phyloP scores from a whole-genome alignment of 64 coral and sea anemone genomes.

The Hydrozoanthus tunicans region DNA sequence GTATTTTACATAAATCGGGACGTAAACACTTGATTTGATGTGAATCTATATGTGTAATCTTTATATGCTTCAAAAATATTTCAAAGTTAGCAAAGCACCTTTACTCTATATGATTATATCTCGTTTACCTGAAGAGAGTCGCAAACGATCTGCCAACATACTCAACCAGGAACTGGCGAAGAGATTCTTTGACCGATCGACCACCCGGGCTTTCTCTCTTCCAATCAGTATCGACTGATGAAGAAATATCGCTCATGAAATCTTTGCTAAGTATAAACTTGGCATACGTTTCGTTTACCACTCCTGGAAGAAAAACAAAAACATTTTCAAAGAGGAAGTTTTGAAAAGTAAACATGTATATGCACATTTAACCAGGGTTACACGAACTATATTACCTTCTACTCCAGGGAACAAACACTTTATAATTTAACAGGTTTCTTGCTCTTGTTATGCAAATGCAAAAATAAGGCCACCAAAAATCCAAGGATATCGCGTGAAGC shows the following conservation, averaged over 20 bases:
- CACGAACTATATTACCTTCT: not conserved
- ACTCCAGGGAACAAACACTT: not conserved
- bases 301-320: not conserved
- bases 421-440: not conserved
- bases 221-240: constrained; percentile 21
- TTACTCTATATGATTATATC: no score
- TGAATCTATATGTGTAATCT: no score
- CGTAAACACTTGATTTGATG: no score
- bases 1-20: no score
- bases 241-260: constrained; percentile 15
- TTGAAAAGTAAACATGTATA: no score
- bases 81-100: not conserved
- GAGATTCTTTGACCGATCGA: constrained; percentile 2
- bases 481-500: no score
- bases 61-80: no score
- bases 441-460: no score
- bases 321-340: no score
- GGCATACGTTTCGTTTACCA: constrained; percentile 33
- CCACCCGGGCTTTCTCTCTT: not conserved
- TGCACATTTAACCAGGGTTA: not conserved
- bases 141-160: constrained; percentile 23
- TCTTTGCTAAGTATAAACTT: not conserved
- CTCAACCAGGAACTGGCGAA: not conserved
- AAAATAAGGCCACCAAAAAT: no score
- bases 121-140: constrained; percentile 6